Evolutionary conservation across 2,888 invertebrate genomes (phyloP), one percentile per base, ranked within the genome.

Genomic region (Rhagonycha fulva): DNA sequence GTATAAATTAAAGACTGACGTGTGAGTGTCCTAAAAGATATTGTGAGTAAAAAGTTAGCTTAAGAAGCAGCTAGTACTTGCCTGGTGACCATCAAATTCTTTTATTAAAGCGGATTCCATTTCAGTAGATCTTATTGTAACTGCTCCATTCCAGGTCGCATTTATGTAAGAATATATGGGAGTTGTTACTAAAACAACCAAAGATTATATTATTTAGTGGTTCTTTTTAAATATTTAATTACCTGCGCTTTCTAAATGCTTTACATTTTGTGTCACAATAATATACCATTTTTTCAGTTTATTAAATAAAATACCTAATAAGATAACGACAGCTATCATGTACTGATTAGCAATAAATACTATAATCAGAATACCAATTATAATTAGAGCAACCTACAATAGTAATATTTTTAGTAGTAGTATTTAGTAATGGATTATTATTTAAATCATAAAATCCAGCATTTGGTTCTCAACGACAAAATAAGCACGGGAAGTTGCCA

Each of bases 131-230:
- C 97, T 90, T 77, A 98, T 96, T 0, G 96, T 96, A 67, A 94
- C 91, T 14, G 97, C 90, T 2, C 97, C 97, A 79, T 93, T 91
- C 5, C 97, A 89, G 0, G 95, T 93, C 0, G 96, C 93, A 61
- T 94, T 94, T 82, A 97, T 91, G 86, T 97, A 96, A 0, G 96
- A 94, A 86, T 96, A 96, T 0, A 98, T 94, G 0, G 97, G 97
- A 88, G 96, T 96, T 78, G 95, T 92, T 72, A 93, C 94, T 89
- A 89, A 86, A 19, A 62, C 11, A 10, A 96, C n/a, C n/a, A n/a
- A n/a, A n/a, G n/a, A n/a, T n/a, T n/a, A n/a, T n/a, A n/a, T n/a
- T n/a, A n/a, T n/a, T n/a, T n/a, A n/a, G n/a, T n/a, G n/a, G n/a
- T n/a, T n/a, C n/a, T n/a, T n/a, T n/a, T n/a, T n/a, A n/a, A n/a